These are phyloP conservation scores for Albula glossodonta DNA, from an alignment of 2,113 vertebrate genomes.

Conservation along the genomic window DNA sequence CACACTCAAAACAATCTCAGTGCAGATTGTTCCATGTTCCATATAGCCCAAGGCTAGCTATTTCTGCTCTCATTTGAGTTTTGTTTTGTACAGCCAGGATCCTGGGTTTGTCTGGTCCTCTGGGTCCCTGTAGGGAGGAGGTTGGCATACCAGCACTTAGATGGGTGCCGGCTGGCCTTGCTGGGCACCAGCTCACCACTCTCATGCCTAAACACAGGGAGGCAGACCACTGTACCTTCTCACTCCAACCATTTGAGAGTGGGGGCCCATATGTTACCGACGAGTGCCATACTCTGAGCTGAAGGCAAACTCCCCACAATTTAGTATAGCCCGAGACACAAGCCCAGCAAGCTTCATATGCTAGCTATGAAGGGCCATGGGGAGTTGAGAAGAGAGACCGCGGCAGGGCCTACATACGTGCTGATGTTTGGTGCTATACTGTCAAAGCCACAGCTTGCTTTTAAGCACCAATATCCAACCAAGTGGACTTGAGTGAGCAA, in stretches of 20 bases:
- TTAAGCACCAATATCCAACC: not conserved
- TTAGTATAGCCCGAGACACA: conserved; percentile 22
- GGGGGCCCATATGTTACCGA: conserved; percentile 30
- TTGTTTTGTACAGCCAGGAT: not conserved
- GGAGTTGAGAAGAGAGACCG: too few relatives aligned
- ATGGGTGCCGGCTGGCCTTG: conserved; percentile 17
- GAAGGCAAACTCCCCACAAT: not conserved
- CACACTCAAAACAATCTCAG: not conserved
- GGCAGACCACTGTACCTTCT: not conserved
- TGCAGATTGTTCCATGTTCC: not conserved
- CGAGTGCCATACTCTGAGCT: not conserved
- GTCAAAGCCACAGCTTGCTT: not conserved
- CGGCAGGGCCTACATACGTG: not conserved
- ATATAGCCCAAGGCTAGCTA: conserved; percentile 12
- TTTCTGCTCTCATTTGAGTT: conserved; percentile 14
- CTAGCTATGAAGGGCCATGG: not conserved
- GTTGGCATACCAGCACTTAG: conserved; percentile 25
- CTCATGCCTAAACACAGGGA: not conserved
- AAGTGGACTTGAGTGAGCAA: not conserved
- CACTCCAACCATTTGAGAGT: not conserved
- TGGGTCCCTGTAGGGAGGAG: conserved; percentile 4
- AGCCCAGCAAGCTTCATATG: conserved; percentile 1
- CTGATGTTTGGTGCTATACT: not conserved
- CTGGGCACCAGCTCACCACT: conserved; percentile 11
- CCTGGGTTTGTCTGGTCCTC: not conserved